phyloP scores from a whole-genome alignment of 2,888 invertebrate genomes.

The Mactromeris polynyma region DNA sequence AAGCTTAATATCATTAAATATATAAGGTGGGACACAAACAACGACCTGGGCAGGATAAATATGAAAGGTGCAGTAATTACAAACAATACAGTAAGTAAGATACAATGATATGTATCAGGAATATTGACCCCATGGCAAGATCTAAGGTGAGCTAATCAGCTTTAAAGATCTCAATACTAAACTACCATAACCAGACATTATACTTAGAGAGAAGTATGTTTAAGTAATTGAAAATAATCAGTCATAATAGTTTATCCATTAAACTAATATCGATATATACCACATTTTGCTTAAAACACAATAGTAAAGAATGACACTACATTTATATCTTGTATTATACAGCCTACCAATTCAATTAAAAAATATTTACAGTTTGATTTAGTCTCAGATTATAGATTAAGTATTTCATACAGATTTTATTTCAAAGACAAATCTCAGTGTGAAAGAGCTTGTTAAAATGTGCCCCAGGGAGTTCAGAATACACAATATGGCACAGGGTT shows the following conservation, averaged over 20 bases:
- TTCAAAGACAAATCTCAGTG: background rate
- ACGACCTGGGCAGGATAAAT: background rate
- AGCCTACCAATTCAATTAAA: background rate
- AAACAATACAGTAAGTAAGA: background rate
- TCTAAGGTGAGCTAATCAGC: background rate
- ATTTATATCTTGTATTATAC: background rate
- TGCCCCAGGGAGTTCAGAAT: background rate
- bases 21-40: background rate
- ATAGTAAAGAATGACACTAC: background rate
- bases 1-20: too few relatives aligned
- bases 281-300: background rate
- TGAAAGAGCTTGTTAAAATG: background rate
- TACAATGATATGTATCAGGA: background rate
- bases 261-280: background rate
- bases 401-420: background rate
- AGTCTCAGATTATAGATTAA: background rate
- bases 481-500: background rate
- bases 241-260: background rate
- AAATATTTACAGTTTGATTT: slow-evolving; percentile 18
- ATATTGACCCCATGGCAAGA: background rate
- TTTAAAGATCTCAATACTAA: background rate
- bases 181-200: background rate
- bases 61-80: background rate
- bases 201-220: background rate
- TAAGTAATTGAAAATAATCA: background rate